phyloP scores from a whole-genome alignment of 2,113 vertebrate genomes.

The Corythoichthys haematopterus region DNA sequence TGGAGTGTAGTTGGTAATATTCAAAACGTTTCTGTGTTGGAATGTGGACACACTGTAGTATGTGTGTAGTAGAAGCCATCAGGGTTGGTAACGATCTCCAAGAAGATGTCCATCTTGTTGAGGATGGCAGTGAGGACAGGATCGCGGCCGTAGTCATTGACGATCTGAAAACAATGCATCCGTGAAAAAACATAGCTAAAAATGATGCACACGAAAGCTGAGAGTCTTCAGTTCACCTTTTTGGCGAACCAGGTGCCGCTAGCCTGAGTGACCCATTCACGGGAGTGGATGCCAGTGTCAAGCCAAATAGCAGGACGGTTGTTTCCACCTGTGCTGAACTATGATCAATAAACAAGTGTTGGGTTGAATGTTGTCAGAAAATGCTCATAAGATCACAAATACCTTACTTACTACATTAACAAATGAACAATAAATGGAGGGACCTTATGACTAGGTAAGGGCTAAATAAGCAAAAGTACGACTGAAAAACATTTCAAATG shows the following conservation, averaged over 20 bases:
- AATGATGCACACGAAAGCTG: not conserved
- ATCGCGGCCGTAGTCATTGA: conserved; percentile 70
- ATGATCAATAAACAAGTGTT: not conserved
- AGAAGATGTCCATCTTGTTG: conserved; percentile 81
- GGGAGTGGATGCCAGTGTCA: conserved; percentile 86
- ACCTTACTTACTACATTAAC: not conserved
- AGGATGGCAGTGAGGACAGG: conserved; percentile 70
- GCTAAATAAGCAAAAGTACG: not conserved
- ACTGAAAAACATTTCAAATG: not conserved
- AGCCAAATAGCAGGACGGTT: conserved; percentile 80
- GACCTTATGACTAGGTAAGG: not conserved
- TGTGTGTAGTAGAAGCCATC: conserved; percentile 85
- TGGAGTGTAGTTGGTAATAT: not conserved
- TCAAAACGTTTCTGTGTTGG: not conserved
- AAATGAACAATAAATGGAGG: not conserved
- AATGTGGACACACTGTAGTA: conserved; percentile 62
- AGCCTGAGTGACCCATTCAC: conserved; percentile 90
- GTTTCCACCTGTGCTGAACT: conserved; percentile 86
- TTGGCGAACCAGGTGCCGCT: conserved; percentile 83
- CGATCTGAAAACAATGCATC: conserved; percentile 67
- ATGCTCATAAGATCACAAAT: not conserved
- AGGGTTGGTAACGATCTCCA: conserved; percentile 85
- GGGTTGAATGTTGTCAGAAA: not conserved
- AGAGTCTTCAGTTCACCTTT: conserved; percentile 69
- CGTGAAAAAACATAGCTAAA: not conserved